Base-by-base conservation (phyloP, 2,888 invertebrate species). In the Sphaeridia pumilis region DNA sequence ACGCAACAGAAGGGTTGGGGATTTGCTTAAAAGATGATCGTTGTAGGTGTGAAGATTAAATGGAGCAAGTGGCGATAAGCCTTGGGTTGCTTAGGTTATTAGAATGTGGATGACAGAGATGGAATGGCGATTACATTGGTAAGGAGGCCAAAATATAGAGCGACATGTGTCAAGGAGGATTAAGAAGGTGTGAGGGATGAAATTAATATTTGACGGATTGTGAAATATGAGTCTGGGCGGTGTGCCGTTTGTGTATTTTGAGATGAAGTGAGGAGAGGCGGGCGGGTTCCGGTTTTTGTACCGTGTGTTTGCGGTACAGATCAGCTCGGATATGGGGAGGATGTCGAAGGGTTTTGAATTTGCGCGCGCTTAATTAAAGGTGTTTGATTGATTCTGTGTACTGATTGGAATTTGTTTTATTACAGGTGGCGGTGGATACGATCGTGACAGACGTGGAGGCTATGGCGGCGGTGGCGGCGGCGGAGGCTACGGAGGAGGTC, bases 401-500 rank as follows among this genome's bases (percentile, higher is more conserved):
- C 10, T 31, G 31, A 10, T 31, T 31, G 31, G 31, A 7, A 14
- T 7, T 31, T 7, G 31, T 7, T 10, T 31, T 10, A 31, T 31
- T 31, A 31, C 31, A 31, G 31, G 31, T 31, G 14, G 31, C 7
- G 14, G 31, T 14, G 38, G 10, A 17, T 20, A 38, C 5, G 38
- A 38, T 12, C 17, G 5, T 17, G 12, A 26, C 28, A 26, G 27
- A 27, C 14, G 20, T 25, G 45, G 51, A 10, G 44, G 50, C n/a
- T 34, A 44, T 22, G 34, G 50, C 14, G 44, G 51, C 26, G 50
- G 57, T 14, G 38, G 36, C 21, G 31, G 50, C 12, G 55, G 56
- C 42, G 44, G 52, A 20, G 46, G 46, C 57, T 67, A 26, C 68
- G 69, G 3, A 69, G 69, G 69, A 35, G 45, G 51, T 12, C 35